These are phyloP conservation scores for Trialeurodes vaporariorum DNA, from an alignment of 1,140 invertebrate species.

Conservation along the genomic window DNA sequence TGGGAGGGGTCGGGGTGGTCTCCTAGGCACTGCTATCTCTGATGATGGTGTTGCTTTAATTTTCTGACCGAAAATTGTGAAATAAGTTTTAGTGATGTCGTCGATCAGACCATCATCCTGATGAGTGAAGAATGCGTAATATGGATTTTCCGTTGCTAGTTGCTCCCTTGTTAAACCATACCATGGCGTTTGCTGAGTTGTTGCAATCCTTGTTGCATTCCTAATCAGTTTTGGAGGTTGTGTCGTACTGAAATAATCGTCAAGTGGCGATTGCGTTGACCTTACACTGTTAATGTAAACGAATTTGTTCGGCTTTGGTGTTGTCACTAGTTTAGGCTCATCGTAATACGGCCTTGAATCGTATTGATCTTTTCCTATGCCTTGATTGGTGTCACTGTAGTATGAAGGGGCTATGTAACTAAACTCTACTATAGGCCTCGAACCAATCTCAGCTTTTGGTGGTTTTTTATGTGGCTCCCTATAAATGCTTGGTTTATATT, in stretches of 20 bases:
- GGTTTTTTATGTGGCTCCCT: background rate
- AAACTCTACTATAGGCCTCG: constrained; percentile 28
- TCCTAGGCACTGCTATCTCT: constrained; percentile 37
- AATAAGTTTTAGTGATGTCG: constrained; percentile 62
- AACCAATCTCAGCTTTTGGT: background rate
- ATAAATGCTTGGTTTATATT: background rate
- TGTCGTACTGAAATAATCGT: background rate
- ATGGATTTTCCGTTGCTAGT: constrained; percentile 38
- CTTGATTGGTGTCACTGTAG: background rate
- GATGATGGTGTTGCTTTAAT: constrained; percentile 39
- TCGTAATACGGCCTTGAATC: background rate
- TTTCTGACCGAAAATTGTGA: constrained; percentile 62
- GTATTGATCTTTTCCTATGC: background rate
- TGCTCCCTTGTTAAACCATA: background rate
- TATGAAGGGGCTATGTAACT: constrained; percentile 27
- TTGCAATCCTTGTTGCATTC: background rate
- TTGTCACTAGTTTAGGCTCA: background rate
- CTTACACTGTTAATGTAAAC: background rate
- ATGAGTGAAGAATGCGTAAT: constrained; percentile 54
- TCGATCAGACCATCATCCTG: constrained; percentile 56
- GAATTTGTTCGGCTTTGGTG: background rate
- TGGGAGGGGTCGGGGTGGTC: constrained; percentile 1
- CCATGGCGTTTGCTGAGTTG: background rate
- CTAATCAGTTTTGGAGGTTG: background rate
- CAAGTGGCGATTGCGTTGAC: background rate